Evolutionary conservation across 2,113 vertebrate species (phyloP), one percentile per base, ranked within the genome.

Genomic region (Hippocampus guttulatus): DNA sequence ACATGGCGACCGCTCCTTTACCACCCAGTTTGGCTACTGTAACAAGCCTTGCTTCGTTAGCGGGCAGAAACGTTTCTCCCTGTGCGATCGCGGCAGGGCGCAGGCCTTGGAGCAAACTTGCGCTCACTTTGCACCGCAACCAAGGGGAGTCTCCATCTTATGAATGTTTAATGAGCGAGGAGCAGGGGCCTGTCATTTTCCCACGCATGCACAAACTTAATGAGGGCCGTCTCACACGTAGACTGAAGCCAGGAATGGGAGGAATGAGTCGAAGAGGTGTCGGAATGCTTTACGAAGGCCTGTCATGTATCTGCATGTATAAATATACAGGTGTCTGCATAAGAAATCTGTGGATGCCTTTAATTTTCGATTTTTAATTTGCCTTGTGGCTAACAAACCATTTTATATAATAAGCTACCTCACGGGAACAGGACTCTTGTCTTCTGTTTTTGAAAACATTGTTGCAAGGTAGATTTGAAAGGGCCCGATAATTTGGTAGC

Each of bases 151-250:
- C 23, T 8, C 77, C 70, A 72, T 80, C 77, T 78, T 79, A 75
- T 79, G 78, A 80, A 82, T 79, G 84, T 81, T 82, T 87, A 84
- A 84, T 80, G 75, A 76, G 72, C 38, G 18, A 69, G 58, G 40
- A 64, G 51, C 33, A 71, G 76, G 68, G 74, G 78, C 74, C 70
- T 70, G 75, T 83, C 70, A 67, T 78, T 82, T 85, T 73, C 68
- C 77, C 64, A 65, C 81, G 74, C 65, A 77, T 6, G 33, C 67
- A 75, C 69, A 80, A 51, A 78, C 54, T 81, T 88, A 88, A 87
- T 82, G 85, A 84, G 77, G 79, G 72, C 78, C 79, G 82, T 88
- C 76, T 88, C 82, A 77, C 77, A 86, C 74, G 45, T 74, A 71
- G 77, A 66, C 78, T 70, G 75, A 79, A 18, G 79, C 77, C 82